Evolutionary conservation across 2,888 invertebrate species (phyloP).

Genomic region (Philaethria dido): DNA sequence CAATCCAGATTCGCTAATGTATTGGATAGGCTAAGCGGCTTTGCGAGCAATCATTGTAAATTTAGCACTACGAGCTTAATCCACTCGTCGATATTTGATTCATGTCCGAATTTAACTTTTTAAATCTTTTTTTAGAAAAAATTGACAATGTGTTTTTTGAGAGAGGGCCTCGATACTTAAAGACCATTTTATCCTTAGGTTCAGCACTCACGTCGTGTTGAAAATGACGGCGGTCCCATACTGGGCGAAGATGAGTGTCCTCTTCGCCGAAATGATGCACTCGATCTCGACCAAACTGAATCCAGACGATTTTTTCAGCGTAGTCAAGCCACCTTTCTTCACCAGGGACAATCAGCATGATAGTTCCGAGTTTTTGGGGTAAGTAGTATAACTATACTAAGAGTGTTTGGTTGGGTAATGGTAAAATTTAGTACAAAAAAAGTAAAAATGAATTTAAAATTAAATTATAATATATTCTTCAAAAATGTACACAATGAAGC

Average conservation of each 20-base stretch:
- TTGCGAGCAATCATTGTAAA: slow-evolving; percentile 10
- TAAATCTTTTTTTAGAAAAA: background rate
- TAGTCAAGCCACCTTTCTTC: slow-evolving; percentile 91
- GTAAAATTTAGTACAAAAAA: no score
- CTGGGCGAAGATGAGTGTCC: slow-evolving; percentile 87
- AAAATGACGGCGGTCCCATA: slow-evolving; percentile 78
- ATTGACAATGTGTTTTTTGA: background rate
- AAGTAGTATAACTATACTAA: slow-evolving; percentile 52
- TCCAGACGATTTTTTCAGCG: slow-evolving; percentile 88
- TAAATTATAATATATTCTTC: no score
- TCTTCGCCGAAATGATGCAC: slow-evolving; percentile 89
- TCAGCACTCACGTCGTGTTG: slow-evolving; percentile 87
- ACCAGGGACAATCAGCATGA: slow-evolving; percentile 92
- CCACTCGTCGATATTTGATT: background rate
- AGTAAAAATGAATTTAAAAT: no score
- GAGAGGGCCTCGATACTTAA: background rate
- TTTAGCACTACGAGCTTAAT: background rate
- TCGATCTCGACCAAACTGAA: slow-evolving; percentile 87
- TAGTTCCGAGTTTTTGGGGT: slow-evolving; percentile 93
- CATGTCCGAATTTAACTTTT: background rate
- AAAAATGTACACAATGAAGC: no score
- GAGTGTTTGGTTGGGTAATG: no score
- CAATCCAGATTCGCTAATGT: slow-evolving; percentile 15
- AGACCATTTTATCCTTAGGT: slow-evolving; percentile 66
- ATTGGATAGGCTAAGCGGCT: slow-evolving; percentile 8